Conservation (phyloP, 2,888 invertebrate genomes). For the Lithophane ornitopus region DNA sequence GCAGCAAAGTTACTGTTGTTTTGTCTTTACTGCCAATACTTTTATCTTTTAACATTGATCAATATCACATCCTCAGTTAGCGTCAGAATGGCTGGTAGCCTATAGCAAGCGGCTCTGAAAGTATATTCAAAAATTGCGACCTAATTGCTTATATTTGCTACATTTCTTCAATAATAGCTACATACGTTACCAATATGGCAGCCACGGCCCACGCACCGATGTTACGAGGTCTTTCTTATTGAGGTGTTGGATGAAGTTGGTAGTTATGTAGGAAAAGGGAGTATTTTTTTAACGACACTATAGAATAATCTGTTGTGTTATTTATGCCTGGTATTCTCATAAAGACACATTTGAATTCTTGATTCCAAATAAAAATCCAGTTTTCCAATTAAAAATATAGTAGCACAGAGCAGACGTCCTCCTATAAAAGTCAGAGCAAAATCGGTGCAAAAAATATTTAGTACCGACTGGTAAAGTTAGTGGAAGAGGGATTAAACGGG, state of each 20-base stretch:
- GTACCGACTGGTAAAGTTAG: neutral
- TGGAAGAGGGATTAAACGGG: constrained; percentile 25
- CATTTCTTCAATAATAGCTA: no score
- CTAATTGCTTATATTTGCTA: no score
- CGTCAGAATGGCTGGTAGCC: no score
- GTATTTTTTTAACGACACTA: neutral
- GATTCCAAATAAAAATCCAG: neutral
- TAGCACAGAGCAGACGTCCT: neutral
- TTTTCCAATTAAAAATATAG: neutral
- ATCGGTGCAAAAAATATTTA: constrained; percentile 14
- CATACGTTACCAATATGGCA: no score
- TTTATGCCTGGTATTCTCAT: neutral
- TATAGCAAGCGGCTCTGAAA: no score
- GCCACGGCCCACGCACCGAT: constrained; percentile 15
- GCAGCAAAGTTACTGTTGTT: no score
- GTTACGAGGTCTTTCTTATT: constrained; percentile 7
- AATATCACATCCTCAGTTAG: neutral
- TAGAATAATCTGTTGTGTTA: neutral
- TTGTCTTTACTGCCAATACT: neutral
- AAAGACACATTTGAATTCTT: neutral
- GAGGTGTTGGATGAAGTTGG: neutral
- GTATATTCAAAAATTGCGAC: no score
- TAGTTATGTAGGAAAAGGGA: neutral
- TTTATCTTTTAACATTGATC: neutral
- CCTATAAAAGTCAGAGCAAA: constrained; percentile 6